phyloP scores from a whole-genome alignment of 2,888 invertebrate species.

The Euplagia quadripunctaria region DNA sequence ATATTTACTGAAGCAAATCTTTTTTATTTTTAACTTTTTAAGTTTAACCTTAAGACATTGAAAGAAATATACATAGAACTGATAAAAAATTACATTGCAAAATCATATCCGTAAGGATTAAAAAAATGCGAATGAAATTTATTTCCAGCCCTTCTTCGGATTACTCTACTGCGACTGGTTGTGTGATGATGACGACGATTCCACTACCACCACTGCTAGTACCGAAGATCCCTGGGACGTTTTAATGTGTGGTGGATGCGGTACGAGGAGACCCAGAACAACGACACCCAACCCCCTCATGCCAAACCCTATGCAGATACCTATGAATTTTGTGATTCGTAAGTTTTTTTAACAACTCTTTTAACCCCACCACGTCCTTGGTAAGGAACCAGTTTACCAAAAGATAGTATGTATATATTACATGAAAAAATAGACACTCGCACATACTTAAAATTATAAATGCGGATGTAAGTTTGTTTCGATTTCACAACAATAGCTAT shows the following conservation, averaged over 20 bases:
- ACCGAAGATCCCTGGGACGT: conserved; percentile 30
- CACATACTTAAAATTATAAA: no score
- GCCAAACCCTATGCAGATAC: conserved; percentile 16
- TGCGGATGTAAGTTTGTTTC: no score
- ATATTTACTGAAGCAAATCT: no score
- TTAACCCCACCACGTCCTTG: no score
- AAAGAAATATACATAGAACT: no score
- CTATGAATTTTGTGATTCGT: conserved; percentile 64
- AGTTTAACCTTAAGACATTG: no score
- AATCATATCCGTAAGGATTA: not conserved
- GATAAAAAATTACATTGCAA: no score
- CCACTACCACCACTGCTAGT: conserved; percentile 44
- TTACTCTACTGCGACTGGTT: conserved; percentile 62
- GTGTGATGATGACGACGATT: conserved; percentile 66
- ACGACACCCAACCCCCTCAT: not conserved
- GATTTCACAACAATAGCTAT: no score
- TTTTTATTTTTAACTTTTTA: no score
- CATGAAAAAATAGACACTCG: no score
- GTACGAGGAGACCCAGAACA: conserved; percentile 9
- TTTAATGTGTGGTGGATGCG: conserved; percentile 27
- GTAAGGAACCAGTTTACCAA: no score
- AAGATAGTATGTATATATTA: no score
- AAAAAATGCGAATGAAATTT: not conserved
- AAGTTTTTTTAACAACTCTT: conserved; percentile 43
- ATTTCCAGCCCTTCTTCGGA: conserved; percentile 67